phyloP scores from a whole-genome alignment of 2,113 vertebrate genomes.

The Hemiprocne comata region DNA sequence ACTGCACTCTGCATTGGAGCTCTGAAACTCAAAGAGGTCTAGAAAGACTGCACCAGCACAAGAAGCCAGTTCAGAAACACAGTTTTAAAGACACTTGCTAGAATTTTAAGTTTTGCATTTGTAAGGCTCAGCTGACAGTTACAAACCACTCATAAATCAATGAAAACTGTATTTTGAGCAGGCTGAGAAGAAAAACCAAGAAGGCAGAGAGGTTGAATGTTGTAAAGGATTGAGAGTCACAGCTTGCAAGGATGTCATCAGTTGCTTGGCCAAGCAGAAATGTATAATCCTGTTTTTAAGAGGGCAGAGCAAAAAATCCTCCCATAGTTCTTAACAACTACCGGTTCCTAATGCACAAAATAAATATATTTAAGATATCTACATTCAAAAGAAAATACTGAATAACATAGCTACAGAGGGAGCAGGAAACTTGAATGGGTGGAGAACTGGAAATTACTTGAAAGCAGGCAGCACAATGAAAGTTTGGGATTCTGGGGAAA shows the following conservation, averaged over 20 bases:
- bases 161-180: background rate
- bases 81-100: background rate
- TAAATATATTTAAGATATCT: background rate
- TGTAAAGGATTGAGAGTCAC: background rate
- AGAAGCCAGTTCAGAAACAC: background rate
- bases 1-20: background rate
- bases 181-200: background rate
- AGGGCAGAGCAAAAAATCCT: background rate
- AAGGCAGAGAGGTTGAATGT: background rate
- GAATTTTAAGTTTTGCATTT: background rate
- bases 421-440: background rate
- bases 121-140: background rate
- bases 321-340: background rate
- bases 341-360: background rate
- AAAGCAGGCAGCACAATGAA: background rate
- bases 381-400: background rate
- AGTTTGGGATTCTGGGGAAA: background rate
- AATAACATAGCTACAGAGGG: accelerated
- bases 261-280: background rate
- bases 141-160: background rate
- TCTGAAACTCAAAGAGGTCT: background rate
- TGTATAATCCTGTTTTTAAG: background rate
- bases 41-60: background rate
- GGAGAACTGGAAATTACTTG: background rate
- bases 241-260: background rate